Evolutionary conservation across 2,888 invertebrate species (phyloP).

Genomic region (Octodonta nipae): DNA sequence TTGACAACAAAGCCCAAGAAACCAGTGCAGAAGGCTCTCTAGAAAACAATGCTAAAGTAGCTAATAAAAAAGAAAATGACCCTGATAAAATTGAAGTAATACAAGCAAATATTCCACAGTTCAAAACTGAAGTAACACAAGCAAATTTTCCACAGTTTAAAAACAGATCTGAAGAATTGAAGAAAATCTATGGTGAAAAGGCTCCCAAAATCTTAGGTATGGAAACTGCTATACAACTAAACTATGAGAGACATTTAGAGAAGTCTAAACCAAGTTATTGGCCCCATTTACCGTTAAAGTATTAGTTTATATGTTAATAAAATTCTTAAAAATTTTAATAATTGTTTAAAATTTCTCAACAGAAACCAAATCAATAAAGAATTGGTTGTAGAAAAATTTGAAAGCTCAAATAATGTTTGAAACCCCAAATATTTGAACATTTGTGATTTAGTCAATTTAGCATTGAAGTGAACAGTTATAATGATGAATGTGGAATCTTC

Average conservation of each 20-base stretch:
- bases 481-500: too few species aligned
- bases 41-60: constrained; percentile 10
- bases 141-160: constrained; percentile 30
- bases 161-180: constrained; percentile 32
- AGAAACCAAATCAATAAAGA: too few species aligned
- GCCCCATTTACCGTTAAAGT: constrained; percentile 44
- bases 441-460: too few species aligned
- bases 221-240: constrained; percentile 56
- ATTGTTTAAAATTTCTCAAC: too few species aligned
- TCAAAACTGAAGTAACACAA: constrained; percentile 18
- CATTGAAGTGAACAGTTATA: too few species aligned
- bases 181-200: constrained; percentile 49
- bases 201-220: constrained; percentile 56
- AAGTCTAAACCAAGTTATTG: constrained; percentile 48
- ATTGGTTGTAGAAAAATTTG: too few species aligned
- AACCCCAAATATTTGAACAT: too few species aligned
- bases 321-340: too few species aligned
- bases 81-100: constrained; percentile 4
- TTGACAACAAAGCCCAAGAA: not conserved
- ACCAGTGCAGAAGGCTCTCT: constrained; percentile 5
- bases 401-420: too few species aligned
- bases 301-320: too few species aligned
- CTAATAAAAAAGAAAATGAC: constrained; percentile 16
- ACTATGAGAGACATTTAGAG: constrained; percentile 46
- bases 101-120: constrained; percentile 30